Base-by-base conservation (phyloP, 2,113 vertebrate genomes). In the Malurus alboscapulatus region DNA sequence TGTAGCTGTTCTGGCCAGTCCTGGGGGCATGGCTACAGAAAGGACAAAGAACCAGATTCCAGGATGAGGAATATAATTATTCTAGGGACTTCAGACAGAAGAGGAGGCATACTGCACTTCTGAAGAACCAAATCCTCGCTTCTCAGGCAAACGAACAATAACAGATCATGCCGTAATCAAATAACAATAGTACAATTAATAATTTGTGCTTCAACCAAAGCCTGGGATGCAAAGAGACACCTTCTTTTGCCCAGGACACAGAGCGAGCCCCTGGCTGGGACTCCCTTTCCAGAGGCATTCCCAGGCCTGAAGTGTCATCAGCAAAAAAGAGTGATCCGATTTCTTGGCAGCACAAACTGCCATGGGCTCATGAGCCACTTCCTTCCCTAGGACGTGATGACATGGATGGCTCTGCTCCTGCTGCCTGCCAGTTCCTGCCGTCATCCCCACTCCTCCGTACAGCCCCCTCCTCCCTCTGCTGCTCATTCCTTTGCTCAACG, bases 401-500 rank as follows among this genome's bases (percentile, higher is more conserved):
- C 68, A 59, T 61, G 93, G 84, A 73, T 2, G 8, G 74, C 30
- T 63, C 80, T 42, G 72, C 30, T 84, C 27, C 17, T 11, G 27
- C 58, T 92, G 77, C 62, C 87, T 80, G 68, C 55, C 76, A n/a
- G 82, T 11, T 7, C 45, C 85, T 95, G 59, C 72, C 74, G 85
- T 25, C n/a, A 45, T 80, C 36, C 51, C 54, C n/a, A 15, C 74
- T 85, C 78, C 79, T 88, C 54, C 68, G 7, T 10, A 6, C 73
- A 65, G 84, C 74, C 88, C 65, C 84, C 74, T 76, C 66, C 50
- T 94, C 90, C 91, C 58, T 89, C 79, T 77, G 50, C 92, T 86
- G 51, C 66, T 81, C 79, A 81, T 89, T 87, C 87, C 93, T 88
- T 82, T 59, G 34, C 88, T 93, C 68, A 92, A 96, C 84, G 69